phyloP scores from a whole-genome alignment of 2,113 vertebrate species.

The Colistium nudipinnis region DNA sequence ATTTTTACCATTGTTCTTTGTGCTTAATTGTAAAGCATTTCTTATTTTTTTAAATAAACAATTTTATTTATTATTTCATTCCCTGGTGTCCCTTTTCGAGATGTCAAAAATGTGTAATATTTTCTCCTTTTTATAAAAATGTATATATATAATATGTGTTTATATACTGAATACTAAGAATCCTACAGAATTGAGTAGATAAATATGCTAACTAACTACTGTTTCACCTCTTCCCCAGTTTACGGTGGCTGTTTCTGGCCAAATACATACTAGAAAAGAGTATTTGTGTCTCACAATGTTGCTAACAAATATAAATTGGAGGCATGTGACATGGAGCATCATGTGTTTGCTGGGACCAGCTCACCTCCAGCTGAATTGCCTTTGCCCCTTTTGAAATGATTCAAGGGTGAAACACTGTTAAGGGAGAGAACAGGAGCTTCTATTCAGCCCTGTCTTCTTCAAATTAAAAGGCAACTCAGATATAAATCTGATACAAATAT shows the following conservation, averaged over 20 bases:
- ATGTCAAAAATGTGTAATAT: too few species aligned
- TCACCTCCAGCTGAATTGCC: slow-evolving; percentile 53
- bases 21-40: too few species aligned
- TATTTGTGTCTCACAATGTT: slow-evolving; percentile 19
- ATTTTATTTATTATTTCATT: too few species aligned
- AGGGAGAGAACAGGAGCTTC: slow-evolving; percentile 45
- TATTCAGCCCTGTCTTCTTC: slow-evolving; percentile 34
- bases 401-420: slow-evolving; percentile 41
- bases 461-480: slow-evolving; percentile 34
- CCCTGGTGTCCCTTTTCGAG: too few species aligned
- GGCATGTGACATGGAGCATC: slow-evolving; percentile 56
- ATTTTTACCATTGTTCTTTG: background rate
- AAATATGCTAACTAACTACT: background rate
- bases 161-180: too few species aligned
- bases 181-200: background rate
- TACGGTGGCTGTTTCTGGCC: background rate
- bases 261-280: background rate
- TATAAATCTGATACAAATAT: slow-evolving; percentile 47
- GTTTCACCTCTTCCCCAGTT: background rate
- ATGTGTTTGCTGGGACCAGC: slow-evolving; percentile 27
- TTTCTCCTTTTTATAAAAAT: too few species aligned
- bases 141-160: too few species aligned
- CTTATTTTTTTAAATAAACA: too few species aligned
- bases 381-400: slow-evolving; percentile 29
- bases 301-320: slow-evolving; percentile 38